These are phyloP conservation scores for Axis porcinus DNA, from an alignment of 2,113 vertebrate species.

Conservation along the genomic window DNA sequence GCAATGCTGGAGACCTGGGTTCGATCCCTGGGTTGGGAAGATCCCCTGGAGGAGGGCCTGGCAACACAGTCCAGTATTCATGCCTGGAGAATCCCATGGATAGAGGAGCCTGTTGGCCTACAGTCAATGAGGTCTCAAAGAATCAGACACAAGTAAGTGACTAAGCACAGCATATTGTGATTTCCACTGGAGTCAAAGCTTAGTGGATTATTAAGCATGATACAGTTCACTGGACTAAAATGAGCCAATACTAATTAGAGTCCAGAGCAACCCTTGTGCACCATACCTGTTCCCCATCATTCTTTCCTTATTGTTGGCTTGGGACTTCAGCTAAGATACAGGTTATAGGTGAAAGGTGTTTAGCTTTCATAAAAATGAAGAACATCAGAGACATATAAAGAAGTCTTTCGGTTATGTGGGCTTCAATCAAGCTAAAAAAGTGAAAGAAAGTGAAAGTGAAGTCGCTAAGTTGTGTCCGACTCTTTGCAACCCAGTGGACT, in stretches of 20 bases:
- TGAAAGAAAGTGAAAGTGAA: too few relatives aligned
- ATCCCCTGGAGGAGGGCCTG: neutral
- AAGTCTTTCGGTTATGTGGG: constrained; percentile 30
- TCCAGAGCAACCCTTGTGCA: neutral
- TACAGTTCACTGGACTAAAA: constrained; percentile 23
- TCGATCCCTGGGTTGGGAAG: neutral
- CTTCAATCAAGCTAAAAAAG: constrained; percentile 55
- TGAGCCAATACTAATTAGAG: constrained; percentile 13
- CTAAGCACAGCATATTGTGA: neutral
- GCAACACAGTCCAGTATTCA: neutral
- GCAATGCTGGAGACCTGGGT: neutral
- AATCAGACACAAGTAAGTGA: neutral
- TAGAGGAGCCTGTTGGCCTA: neutral
- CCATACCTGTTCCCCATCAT: constrained; percentile 14
- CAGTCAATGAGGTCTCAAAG: neutral
- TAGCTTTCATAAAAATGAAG: constrained; percentile 60
- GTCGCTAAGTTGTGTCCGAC: too few relatives aligned
- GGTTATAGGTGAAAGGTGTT: constrained; percentile 50
- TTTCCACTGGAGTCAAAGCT: neutral
- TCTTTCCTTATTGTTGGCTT: neutral
- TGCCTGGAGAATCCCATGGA: neutral
- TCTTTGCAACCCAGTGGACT: too few relatives aligned
- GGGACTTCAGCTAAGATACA: constrained; percentile 1
- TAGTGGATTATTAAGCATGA: neutral
- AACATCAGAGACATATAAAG: neutral